A percentile compares a stretch with the other conserved stretches of the same genome.
Evolutionary conservation across 2,888 invertebrate species (phyloP).

Genomic region (Silvanus unidentatus): DNA sequence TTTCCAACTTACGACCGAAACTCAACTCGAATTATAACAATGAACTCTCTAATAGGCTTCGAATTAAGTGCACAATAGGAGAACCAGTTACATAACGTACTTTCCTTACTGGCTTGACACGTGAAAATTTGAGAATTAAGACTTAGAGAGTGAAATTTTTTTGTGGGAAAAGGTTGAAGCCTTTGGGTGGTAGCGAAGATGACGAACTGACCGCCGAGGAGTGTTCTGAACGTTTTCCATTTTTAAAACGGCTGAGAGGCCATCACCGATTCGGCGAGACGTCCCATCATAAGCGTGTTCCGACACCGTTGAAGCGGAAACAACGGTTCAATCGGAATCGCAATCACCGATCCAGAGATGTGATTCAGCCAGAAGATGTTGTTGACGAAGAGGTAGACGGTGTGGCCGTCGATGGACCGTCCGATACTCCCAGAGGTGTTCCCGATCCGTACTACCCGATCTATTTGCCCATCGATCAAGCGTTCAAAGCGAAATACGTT

Average conservation of each 20-base stretch:
- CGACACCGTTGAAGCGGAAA: conserved; percentile 54
- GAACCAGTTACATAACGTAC: too few relatives aligned
- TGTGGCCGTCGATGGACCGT: conserved; percentile 36
- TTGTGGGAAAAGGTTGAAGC: conserved; percentile 12
- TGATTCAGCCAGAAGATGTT: conserved; percentile 40
- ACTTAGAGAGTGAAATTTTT: too few relatives aligned
- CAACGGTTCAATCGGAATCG: conserved; percentile 35
- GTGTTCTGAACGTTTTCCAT: conserved; percentile 46
- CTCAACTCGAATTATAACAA: too few relatives aligned
- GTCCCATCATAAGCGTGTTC: conserved; percentile 54
- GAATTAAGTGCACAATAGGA: too few relatives aligned
- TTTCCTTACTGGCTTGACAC: too few relatives aligned
- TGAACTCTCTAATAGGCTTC: too few relatives aligned
- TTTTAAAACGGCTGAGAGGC: conserved; percentile 49
- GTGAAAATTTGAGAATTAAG: too few relatives aligned
- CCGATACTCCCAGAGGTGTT: conserved; percentile 48
- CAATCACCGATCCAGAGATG: conserved; percentile 40
- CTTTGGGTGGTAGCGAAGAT: conserved; percentile 41
- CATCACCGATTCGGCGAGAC: conserved; percentile 50
- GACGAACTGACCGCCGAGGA: conserved; percentile 48
- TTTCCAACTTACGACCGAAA: too few relatives aligned
- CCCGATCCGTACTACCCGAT: conserved; percentile 63
- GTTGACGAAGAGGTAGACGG: conserved; percentile 42
- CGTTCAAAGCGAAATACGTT: conserved; percentile 62
- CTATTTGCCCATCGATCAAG: conserved; percentile 62